Conservation (phyloP, 2,797 vertebrate genomes). For the Hippopotamyrus pictus region DNA sequence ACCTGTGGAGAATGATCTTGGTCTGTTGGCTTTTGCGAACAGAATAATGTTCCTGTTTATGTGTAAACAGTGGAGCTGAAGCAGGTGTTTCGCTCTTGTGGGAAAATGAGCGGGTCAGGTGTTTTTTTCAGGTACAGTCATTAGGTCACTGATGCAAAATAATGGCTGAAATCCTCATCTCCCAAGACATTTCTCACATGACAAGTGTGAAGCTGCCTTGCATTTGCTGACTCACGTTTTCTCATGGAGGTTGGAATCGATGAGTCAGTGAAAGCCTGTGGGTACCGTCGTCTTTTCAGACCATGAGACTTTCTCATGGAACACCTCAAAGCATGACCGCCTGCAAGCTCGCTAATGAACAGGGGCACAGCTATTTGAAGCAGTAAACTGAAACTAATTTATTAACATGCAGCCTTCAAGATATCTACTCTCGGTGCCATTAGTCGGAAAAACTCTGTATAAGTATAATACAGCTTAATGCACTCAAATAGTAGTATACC, state of each 20-base stretch:
- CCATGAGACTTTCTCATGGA: constrained; percentile 5
- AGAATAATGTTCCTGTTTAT: constrained; percentile 39
- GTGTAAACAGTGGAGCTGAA: constrained; percentile 40
- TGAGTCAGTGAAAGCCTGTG: constrained; percentile 8
- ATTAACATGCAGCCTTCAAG: constrained; percentile 6
- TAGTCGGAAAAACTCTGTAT: neutral
- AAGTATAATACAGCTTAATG: neutral
- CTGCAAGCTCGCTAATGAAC: neutral
- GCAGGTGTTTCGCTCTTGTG: constrained; percentile 35
- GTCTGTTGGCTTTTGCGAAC: neutral
- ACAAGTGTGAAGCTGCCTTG: neutral
- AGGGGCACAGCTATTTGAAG: neutral
- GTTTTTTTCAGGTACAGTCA: constrained; percentile 1
- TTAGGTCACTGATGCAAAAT: neutral
- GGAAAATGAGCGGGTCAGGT: constrained; percentile 24
- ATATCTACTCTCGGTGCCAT: neutral
- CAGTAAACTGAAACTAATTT: constrained; percentile 2
- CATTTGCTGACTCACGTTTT: neutral
- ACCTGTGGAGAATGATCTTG: neutral
- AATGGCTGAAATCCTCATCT: neutral
- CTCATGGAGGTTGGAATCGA: neutral
- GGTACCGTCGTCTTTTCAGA: neutral
- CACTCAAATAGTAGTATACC: neutral
- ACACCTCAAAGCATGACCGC: neutral
- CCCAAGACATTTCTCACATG: neutral